Base-by-base conservation (phyloP, 2,888 invertebrate genomes). In the Drosophila melanocephala region DNA sequence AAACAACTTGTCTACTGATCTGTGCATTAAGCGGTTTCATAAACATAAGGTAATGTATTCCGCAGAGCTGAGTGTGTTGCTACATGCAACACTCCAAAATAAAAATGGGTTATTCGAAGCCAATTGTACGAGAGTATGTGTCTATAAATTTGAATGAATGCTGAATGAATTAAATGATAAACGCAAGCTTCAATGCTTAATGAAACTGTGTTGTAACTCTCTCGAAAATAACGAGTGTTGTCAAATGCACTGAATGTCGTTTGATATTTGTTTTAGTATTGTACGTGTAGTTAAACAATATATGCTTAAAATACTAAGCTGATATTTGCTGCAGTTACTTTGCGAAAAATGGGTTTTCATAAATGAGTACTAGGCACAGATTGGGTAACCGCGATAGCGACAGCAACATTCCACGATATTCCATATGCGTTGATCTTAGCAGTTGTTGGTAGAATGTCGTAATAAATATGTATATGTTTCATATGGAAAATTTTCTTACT, bases 331-430 rank as follows among this genome's bases (percentile, higher is more conserved):
- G 68, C 57, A 68, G 69, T 68, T 68, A 68, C 37, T 47, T 68
- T 63, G 62, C 72, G 74, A 58, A 42, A 61, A 68, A 77, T 81
- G 81, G 65, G 65, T 63, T 47, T 80, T 79, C 74, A 53, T 73
- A 80, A 90, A 81, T 85, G 82, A 91, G 85, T 85, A 84, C 89
- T 91, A 93, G 93, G 93, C 94, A 93, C 94, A 94, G 94, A 94
- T 94, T 94, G 93, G 94, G 94, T 93, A 91, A 93, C 93, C 93
- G 93, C 94, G 93, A 93, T 93, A 93, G 93, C 93, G 93, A 94
- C 93, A 93, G 93, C 92, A 93, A 94, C 93, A 93, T 93, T 93
- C 91, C 93, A 93, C 93, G 91, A 92, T 91, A 89, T 89, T 92
- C 89, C 90, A 91, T 92, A 92, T 92, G 91, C 91, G 84, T 89